These are phyloP conservation scores for Ypsolopha sequella DNA, from an alignment of 2,888 invertebrate species.

Conservation along the genomic window DNA sequence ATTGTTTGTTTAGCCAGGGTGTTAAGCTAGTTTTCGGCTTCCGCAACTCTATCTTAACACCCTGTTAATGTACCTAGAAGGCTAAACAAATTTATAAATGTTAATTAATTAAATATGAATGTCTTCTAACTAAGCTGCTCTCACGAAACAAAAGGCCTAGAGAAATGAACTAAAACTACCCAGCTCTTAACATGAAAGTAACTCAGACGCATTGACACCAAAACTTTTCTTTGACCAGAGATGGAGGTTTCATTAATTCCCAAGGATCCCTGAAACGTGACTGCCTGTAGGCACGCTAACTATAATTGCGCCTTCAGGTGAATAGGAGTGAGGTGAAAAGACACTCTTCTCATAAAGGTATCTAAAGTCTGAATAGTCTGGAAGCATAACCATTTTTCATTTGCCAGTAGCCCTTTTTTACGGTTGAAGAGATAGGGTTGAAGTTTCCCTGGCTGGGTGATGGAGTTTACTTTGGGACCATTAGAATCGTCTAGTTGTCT, in stretches of 20 bases:
- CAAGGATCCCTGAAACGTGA: conserved; percentile 37
- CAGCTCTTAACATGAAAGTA: too few relatives aligned
- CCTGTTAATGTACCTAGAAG: too few relatives aligned
- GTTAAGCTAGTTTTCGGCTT: too few relatives aligned
- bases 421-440: conserved; percentile 10
- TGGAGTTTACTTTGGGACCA: conserved; percentile 9
- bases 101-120: too few relatives aligned
- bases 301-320: conserved; percentile 61
- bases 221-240: too few relatives aligned
- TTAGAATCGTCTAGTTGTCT: conserved; percentile 42
- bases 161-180: too few relatives aligned
- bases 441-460: conserved; percentile 1
- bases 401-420: conserved; percentile 14
- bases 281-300: conserved; percentile 47
- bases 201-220: too few relatives aligned
- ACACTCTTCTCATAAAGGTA: conserved; percentile 44
- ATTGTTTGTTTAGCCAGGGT: too few relatives aligned
- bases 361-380: conserved; percentile 22
- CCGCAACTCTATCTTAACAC: too few relatives aligned
- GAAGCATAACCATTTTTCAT: neutral
- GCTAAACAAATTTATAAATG: too few relatives aligned
- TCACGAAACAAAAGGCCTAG: too few relatives aligned
- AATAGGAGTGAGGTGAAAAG: conserved; percentile 56
- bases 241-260: conserved; percentile 8
- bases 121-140: too few relatives aligned